Evolutionary conservation across 2,797 vertebrate genomes (phyloP).

Genomic region (Parauchenoglanis ngamensis): DNA sequence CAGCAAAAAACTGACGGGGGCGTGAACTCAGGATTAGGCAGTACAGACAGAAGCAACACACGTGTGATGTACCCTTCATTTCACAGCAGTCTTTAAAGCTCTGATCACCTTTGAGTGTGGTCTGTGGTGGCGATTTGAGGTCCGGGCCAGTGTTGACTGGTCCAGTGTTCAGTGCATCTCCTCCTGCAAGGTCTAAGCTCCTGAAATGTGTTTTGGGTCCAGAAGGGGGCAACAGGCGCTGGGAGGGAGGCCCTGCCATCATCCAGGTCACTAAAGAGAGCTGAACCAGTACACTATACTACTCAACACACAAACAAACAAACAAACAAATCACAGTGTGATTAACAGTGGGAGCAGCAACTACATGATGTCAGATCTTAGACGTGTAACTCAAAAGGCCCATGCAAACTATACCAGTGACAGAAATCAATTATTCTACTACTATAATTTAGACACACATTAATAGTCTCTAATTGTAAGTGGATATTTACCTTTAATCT

Average conservation of each 20-base stretch:
- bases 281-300: slow-evolving; percentile 36
- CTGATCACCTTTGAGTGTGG: slow-evolving; percentile 83
- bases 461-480: background rate
- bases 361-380: background rate
- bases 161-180: slow-evolving; percentile 70
- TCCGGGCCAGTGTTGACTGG: slow-evolving; percentile 80
- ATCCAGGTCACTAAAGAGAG: slow-evolving; percentile 53
- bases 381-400: background rate
- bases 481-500: slow-evolving; percentile 41
- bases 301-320: slow-evolving; percentile 31
- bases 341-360: background rate
- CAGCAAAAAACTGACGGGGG: background rate
- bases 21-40: background rate
- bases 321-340: background rate
- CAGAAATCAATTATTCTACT: background rate
- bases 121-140: slow-evolving; percentile 86
- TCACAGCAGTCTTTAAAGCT: slow-evolving; percentile 76
- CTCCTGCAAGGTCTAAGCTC: slow-evolving; percentile 71
- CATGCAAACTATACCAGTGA: background rate
- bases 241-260: slow-evolving; percentile 81
- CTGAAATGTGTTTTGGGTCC: slow-evolving; percentile 82
- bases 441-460: background rate
- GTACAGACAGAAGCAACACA: background rate
- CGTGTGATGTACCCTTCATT: slow-evolving; percentile 69
- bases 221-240: slow-evolving; percentile 76